phyloP scores from a whole-genome alignment of 2,888 invertebrate species.

The Hydrotaea cyrtoneurina region DNA sequence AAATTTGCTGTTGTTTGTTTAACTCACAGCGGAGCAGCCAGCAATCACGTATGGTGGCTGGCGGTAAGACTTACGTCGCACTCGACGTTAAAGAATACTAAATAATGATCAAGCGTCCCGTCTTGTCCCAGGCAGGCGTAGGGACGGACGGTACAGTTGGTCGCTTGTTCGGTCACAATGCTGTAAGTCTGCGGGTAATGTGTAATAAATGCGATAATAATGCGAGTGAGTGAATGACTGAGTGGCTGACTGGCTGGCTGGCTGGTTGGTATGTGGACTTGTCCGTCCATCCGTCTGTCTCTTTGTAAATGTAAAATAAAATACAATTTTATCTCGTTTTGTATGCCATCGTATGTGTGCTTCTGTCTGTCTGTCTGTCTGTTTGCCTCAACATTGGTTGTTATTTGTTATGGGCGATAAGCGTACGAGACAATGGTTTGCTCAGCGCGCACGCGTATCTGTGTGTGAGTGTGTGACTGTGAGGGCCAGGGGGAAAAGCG shows the following conservation, averaged over 20 bases:
- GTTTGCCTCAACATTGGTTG: slow-evolving; percentile 7
- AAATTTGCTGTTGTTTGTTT: slow-evolving; percentile 22
- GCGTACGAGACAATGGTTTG: slow-evolving; percentile 19
- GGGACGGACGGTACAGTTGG: slow-evolving; percentile 41
- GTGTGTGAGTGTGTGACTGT: background rate
- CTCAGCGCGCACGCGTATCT: slow-evolving; percentile 19
- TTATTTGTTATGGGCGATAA: slow-evolving; percentile 30
- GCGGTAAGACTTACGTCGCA: background rate
- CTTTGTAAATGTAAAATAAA: slow-evolving; percentile 38
- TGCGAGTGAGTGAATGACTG: slow-evolving; percentile 32
- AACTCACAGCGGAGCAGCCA: background rate
- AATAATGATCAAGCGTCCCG: slow-evolving; percentile 19
- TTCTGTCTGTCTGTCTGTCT: slow-evolving; percentile 9
- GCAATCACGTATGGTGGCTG: slow-evolving; percentile 30
- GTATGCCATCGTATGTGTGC: slow-evolving; percentile 2
- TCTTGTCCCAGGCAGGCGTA: background rate
- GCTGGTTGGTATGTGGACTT: slow-evolving; percentile 7
- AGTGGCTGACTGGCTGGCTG: slow-evolving; percentile 17
- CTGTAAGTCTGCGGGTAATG: slow-evolving; percentile 63
- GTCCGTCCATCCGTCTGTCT: slow-evolving; percentile 11
- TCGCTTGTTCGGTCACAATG: slow-evolving; percentile 24
- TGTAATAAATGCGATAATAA: slow-evolving; percentile 67
- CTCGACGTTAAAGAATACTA: background rate
- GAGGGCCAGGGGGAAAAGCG: slow-evolving; percentile 46
- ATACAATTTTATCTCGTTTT: slow-evolving; percentile 38